These are phyloP conservation scores for Gonatopus flavifemur DNA, from an alignment of 1,140 invertebrate species.

Conservation along the genomic window DNA sequence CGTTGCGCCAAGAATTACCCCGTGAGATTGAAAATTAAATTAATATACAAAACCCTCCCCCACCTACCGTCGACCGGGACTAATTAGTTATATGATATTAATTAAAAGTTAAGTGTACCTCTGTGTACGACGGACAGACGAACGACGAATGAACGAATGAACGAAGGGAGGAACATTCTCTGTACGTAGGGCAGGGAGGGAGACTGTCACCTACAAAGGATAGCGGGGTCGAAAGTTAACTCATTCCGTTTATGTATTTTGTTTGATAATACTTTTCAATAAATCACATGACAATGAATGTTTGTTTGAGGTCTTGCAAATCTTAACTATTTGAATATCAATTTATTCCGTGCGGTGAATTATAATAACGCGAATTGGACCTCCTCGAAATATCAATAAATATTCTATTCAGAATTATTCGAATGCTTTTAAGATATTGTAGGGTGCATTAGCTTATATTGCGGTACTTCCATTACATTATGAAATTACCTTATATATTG, in stretches of 20 bases:
- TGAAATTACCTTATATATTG: conserved; percentile 37
- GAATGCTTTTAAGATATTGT: conserved; percentile 39
- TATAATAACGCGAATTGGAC: too few species aligned
- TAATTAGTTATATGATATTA: conserved; percentile 60
- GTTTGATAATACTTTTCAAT: too few species aligned
- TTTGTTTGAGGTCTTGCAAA: too few species aligned
- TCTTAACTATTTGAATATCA: too few species aligned
- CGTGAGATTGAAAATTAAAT: conserved; percentile 62
- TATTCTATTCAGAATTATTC: conserved; percentile 32
- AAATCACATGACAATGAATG: too few species aligned
- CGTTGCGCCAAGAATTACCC: conserved; percentile 58
- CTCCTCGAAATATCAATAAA: too few species aligned
- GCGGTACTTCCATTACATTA: conserved; percentile 37
- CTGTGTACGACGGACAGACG: conserved; percentile 30
- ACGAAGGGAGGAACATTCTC: conserved; percentile 1
- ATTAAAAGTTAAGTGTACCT: conserved; percentile 56
- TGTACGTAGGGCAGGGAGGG: not conserved
- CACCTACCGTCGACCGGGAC: conserved; percentile 45
- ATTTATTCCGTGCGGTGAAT: too few species aligned
- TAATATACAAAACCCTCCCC: conserved; percentile 57
- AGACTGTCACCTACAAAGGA: conserved; percentile 4
- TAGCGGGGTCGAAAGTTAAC: too few species aligned
- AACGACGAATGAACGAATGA: conserved; percentile 14
- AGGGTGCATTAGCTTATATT: conserved; percentile 39
- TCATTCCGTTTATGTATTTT: too few species aligned